phyloP scores from a whole-genome alignment of 2,888 invertebrate species.

The Celastrina argiolus region DNA sequence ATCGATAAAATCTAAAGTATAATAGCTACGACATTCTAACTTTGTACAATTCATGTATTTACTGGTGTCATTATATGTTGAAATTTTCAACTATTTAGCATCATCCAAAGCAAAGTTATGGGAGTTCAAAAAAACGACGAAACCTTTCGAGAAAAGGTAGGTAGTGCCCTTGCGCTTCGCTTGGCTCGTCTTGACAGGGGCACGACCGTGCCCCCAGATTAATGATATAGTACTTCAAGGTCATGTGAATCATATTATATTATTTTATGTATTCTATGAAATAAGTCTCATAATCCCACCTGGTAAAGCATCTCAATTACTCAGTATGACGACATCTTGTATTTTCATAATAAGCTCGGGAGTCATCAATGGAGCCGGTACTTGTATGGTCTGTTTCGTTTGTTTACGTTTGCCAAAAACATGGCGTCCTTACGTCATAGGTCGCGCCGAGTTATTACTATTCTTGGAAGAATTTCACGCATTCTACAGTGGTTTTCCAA shows the following conservation, averaged over 20 bases:
- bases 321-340: not conserved
- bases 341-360: constrained; percentile 19
- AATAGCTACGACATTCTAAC: no score
- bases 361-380: constrained; percentile 30
- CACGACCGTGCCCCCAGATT: no score
- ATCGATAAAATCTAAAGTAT: no score
- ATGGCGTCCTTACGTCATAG: constrained; percentile 23
- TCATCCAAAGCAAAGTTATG: no score
- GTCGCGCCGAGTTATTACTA: constrained; percentile 18
- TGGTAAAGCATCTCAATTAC: not conserved
- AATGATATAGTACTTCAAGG: no score
- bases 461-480: constrained; percentile 12
- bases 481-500: not conserved
- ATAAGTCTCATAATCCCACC: not conserved
- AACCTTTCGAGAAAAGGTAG: no score
- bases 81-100: no score
- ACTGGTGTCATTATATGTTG: no score
- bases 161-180: no score
- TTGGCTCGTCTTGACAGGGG: no score
- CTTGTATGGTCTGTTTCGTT: constrained; percentile 29
- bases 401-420: constrained; percentile 29
- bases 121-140: no score
- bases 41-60: no score
- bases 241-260: not conserved
- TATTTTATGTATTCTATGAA: not conserved